A percentile compares a stretch with the other conserved stretches of the same genome.
Conservation (phyloP, 30 jellyfish, hydroid and myxozoan genomes). For the Aurelia aurita complex sp. Pacific region DNA sequence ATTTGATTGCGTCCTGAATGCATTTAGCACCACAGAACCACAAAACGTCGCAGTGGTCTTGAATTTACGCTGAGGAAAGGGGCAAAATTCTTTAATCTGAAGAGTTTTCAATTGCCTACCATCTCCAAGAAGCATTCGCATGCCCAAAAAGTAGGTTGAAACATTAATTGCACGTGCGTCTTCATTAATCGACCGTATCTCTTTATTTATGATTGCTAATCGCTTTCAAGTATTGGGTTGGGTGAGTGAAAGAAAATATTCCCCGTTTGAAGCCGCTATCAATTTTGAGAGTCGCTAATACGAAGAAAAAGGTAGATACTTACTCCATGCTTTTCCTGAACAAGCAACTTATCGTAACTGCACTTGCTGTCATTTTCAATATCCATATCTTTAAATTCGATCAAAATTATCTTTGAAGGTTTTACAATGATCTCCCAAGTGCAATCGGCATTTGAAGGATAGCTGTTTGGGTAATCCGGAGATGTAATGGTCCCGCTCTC, state of each 20-base stretch:
- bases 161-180: too few species aligned
- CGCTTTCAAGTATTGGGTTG: too few species aligned
- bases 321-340: conserved; percentile 51
- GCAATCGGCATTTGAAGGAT: conserved; percentile 46
- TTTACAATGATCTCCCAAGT: conserved; percentile 33
- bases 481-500: conserved; percentile 38
- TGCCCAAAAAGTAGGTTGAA: too few species aligned
- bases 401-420: not conserved
- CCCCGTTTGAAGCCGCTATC: too few species aligned
- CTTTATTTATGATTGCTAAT: too few species aligned
- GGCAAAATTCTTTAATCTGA: not conserved
- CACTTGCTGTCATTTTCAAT: conserved; percentile 47
- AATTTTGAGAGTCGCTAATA: too few species aligned
- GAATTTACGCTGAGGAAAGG: conserved; percentile 21
- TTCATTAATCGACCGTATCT: too few species aligned
- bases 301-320: not conserved
- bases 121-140: too few species aligned
- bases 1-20: conserved; percentile 28
- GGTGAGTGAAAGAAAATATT: too few species aligned
- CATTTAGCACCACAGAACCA: conserved; percentile 36
- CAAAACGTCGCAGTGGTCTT: conserved; percentile 47
- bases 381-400: conserved; percentile 29
- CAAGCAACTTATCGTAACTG: conserved; percentile 40
- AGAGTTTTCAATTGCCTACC: too few species aligned
- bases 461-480: conserved; percentile 44